Evolutionary conservation across 2,797 vertebrate genomes (phyloP).

Genomic region (Hydrocynus forskahlii): DNA sequence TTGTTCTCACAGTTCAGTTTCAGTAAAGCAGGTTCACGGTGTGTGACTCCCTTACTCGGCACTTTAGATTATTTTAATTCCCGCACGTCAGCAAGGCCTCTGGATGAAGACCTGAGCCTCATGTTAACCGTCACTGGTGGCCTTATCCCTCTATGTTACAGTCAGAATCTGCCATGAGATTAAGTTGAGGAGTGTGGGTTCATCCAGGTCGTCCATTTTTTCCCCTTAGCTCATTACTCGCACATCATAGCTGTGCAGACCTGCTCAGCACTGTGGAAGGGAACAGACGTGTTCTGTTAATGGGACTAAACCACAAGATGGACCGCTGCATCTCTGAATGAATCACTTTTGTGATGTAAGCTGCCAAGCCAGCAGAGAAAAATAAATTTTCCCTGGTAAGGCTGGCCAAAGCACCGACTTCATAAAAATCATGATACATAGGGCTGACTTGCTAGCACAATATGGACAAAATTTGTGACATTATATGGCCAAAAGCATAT

Average conservation of each 20-base stretch:
- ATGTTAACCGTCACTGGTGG: conserved; percentile 1
- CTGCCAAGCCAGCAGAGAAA: background rate
- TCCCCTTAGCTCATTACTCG: background rate
- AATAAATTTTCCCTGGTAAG: background rate
- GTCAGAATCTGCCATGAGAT: background rate
- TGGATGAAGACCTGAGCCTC: background rate
- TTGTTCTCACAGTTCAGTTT: conserved; percentile 17
- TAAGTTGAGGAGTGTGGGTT: background rate
- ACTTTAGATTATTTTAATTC: conserved; percentile 27
- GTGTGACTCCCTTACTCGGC: conserved; percentile 10
- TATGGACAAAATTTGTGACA: background rate
- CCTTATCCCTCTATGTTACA: background rate
- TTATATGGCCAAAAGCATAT: no score
- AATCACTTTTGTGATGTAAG: conserved; percentile 18
- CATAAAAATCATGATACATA: conserved; percentile 9
- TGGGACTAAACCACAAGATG: background rate
- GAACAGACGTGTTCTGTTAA: background rate
- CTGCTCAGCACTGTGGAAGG: background rate
- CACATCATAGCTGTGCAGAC: background rate
- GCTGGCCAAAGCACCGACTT: background rate
- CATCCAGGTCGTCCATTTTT: background rate
- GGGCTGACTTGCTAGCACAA: background rate
- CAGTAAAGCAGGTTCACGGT: background rate
- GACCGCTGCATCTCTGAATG: conserved; percentile 6
- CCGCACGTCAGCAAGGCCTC: conserved; percentile 3